Base-by-base conservation (phyloP, 30 jellyfish, hydroid and myxozoan genomes). In the Aurelia aurita region DNA sequence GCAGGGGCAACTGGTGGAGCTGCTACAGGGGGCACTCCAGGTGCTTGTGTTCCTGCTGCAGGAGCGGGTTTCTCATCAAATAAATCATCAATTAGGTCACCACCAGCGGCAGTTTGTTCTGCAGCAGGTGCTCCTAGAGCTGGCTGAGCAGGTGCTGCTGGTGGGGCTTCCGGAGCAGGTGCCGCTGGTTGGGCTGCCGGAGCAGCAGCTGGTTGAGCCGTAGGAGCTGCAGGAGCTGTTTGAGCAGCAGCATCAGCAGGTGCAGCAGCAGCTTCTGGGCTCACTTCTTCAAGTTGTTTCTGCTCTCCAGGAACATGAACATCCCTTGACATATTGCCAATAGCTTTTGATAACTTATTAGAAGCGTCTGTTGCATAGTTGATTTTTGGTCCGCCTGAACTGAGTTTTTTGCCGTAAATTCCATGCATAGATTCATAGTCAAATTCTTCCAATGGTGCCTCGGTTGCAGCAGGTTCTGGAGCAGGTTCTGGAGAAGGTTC, bases 251-350 rank as follows among this genome's bases (percentile, higher is more conserved):
- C 71, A 44, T 27, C 27, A 26, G 29, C 79, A 31, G 59, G 76
- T 2, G 71, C 61, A 27, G 69, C 71, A 19, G 27, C 25, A 27
- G 27, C 67, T 2, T 34, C 79, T 7, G 88, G 69, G 47, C 25
- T 32, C 67, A 46, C 88, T 44, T 68, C 82, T 14, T 46, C 66
- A 5, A 26, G 54, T 67, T 67, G 79, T 71, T 59, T 77, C 59
- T 77, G 84, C 69, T 54, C 85, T n/a, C 88, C 88, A 35, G 70
- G 25, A 6, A 77, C 78, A 22, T 60, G 79, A 32, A 77, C 6
- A 13, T 35, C 47, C 21, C 19, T 77, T 21, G 79, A 12, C 11
- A 15, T 60, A 45, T 77, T 77, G 8, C 32, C 65, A 34, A 77
- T 25, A 1, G 63, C 34, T 69, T 14, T 58, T 21, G 92, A 71